Base-by-base conservation (phyloP, 2,888 invertebrate species). In the Nasonia oneida region DNA sequence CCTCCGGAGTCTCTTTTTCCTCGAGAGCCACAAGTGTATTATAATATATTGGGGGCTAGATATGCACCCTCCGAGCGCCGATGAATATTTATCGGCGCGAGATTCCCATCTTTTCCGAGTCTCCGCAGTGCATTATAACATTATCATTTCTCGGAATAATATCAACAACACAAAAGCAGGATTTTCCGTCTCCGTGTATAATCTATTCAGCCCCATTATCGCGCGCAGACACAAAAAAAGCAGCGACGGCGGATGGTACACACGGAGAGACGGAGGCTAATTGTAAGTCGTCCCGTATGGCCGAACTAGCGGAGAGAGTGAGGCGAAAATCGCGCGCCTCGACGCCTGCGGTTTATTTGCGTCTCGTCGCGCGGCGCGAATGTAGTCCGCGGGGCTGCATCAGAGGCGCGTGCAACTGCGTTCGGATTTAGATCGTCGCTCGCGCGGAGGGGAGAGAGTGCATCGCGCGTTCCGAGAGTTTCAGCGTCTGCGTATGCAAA, bases 401-500 rank as follows among this genome's bases (percentile, higher is more conserved):
- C 37, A 29, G 53, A 29, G 29, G 29, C 61, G 47, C 82, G 75
- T 78, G 67, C 73, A 29, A 88, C 57, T n/a, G 57, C 89, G 90
- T 90, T 90, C 90, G 88, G 90, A 91, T 91, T 92, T 91, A 91
- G 90, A 88, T 88, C 85, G 86, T 87, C 88, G 87, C 86, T 87
- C 88, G 87, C 39, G 18, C 10, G 37, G 39, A 71, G 67, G 33
- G 29, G 67, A 74, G 81, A 33, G 61, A 15, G 64, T 6, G 42
- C 6, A 86, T 87, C 88, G 89, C 89, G 90, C 90, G 91, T 53
- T 33, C n/a, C 18, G 53, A 53, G 50, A 73, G 78, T 90, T 91
- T 93, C 93, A 91, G 90, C 92, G 93, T 92, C 93, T 93, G 93
- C 92, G 93, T 92, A 93, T 93, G 93, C 92, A 92, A 92, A 93